A percentile compares a stretch with the other conserved stretches of the same genome.
These are phyloP conservation scores for Zaprionus tsacasi DNA, from an alignment of 1,140 invertebrate species.

Conservation along the genomic window DNA sequence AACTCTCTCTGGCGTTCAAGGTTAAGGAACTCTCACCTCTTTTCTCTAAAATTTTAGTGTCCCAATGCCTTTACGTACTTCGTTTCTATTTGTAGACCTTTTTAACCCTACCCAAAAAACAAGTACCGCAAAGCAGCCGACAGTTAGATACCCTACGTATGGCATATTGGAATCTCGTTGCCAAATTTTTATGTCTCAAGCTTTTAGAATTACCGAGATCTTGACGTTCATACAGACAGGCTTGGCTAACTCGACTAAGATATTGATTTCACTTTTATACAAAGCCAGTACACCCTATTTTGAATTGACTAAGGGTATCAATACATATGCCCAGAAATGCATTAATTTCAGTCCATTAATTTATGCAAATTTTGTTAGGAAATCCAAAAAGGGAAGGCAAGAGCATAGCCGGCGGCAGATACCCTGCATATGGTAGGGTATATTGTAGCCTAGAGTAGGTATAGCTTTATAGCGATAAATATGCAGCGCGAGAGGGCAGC, in stretches of 20 bases:
- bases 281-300: too few relatives aligned
- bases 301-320: neutral
- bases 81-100: neutral
- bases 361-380: neutral
- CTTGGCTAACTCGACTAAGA: neutral
- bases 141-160: too few relatives aligned
- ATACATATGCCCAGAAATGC: neutral
- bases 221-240: too few relatives aligned
- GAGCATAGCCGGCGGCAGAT: neutral
- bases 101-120: neutral
- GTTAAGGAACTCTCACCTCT: neutral
- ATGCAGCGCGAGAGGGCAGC: too few relatives aligned
- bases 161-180: too few relatives aligned
- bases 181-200: too few relatives aligned
- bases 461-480: too few relatives aligned
- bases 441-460: too few relatives aligned
- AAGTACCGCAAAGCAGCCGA: too few relatives aligned
- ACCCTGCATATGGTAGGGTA: neutral
- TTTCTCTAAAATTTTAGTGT: neutral
- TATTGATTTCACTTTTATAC: too few relatives aligned
- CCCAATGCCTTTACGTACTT: neutral
- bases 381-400: neutral
- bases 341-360: slow-evolving; percentile 7
- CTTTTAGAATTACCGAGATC: too few relatives aligned
- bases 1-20: neutral